Percentiles rank a stretch among this genome's conserved stretches.
Evolutionary conservation across 2,113 vertebrate species (phyloP).

Genomic region (Hippolais icterina): DNA sequence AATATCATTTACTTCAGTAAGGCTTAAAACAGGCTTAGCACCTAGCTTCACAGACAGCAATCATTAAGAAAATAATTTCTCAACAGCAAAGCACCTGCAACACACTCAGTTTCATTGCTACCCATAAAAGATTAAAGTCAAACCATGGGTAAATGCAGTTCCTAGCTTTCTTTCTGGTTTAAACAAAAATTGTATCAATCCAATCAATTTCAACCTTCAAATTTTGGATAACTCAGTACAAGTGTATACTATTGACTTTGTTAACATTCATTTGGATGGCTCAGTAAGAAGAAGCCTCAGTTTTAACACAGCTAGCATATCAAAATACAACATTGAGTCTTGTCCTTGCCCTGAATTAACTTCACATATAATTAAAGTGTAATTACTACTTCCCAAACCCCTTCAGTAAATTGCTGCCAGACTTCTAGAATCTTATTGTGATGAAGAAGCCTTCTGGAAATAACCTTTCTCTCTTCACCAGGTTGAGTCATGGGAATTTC

Average conservation of each 20-base stretch:
- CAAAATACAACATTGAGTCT: not conserved
- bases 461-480: not conserved
- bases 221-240: not conserved
- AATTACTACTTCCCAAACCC: not conserved
- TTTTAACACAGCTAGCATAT: not conserved
- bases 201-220: not conserved
- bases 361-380: not conserved
- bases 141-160: not conserved
- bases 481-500: not conserved
- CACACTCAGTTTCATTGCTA: not conserved
- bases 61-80: not conserved
- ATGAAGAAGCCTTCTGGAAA: not conserved
- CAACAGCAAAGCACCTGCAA: not conserved
- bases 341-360: not conserved
- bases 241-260: not conserved
- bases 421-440: not conserved
- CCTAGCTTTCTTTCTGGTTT: not conserved
- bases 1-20: not conserved
- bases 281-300: not conserved
- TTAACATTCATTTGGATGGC: not conserved
- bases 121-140: not conserved
- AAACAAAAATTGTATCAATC: not conserved
- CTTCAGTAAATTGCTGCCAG: not conserved
- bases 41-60: not conserved
- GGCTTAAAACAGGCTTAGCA: not conserved